phyloP scores from a whole-genome alignment of 2,888 invertebrate species.

The Tryphoninae sp. region DNA sequence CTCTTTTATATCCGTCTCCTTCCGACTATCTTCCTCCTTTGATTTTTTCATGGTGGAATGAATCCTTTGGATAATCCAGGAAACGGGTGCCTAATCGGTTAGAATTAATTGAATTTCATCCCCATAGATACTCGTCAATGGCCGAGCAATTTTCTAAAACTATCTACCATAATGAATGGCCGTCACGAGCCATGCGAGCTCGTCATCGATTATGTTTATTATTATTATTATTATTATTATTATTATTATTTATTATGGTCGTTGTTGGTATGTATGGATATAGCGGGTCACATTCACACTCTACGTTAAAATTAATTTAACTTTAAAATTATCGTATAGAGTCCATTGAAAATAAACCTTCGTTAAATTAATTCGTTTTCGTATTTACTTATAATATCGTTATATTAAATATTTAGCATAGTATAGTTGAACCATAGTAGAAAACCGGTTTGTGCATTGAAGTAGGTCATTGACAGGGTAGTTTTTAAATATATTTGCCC shows the following conservation, averaged over 20 bases:
- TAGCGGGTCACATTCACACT: neutral
- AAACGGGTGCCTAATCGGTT: slow-evolving; percentile 63
- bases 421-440: too few relatives aligned
- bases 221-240: neutral
- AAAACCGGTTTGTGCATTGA: too few relatives aligned
- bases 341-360: too few relatives aligned
- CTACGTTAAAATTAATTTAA: too few relatives aligned
- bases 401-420: too few relatives aligned
- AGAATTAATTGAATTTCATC: slow-evolving; percentile 62
- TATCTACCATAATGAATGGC: neutral
- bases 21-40: slow-evolving; percentile 34
- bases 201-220: slow-evolving; percentile 46
- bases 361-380: too few relatives aligned
- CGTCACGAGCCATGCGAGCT: slow-evolving; percentile 38
- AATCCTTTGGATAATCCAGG: slow-evolving; percentile 61
- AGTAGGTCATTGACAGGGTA: too few relatives aligned
- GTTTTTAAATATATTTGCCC: too few relatives aligned
- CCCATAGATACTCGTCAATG: slow-evolving; percentile 26
- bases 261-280: too few relatives aligned
- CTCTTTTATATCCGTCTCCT: slow-evolving; percentile 8
- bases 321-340: too few relatives aligned
- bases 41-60: slow-evolving; percentile 61
- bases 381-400: too few relatives aligned
- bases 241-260: too few relatives aligned
- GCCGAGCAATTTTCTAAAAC: neutral